phyloP scores from a whole-genome alignment of 2,888 invertebrate species.

The Leptopilina myrica region DNA sequence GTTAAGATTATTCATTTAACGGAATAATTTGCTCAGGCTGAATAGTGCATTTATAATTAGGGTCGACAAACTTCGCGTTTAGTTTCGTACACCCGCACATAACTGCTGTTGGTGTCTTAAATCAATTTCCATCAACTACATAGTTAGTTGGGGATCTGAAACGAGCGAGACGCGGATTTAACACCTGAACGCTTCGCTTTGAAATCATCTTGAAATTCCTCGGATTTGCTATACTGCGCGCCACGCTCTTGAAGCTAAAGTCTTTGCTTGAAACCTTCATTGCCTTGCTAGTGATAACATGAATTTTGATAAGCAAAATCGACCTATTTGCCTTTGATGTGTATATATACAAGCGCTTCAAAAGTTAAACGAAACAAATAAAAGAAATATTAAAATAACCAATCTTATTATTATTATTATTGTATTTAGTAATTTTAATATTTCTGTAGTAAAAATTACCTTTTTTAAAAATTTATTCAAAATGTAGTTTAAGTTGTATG shows the following conservation, averaged over 20 bases:
- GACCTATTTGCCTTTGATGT: neutral
- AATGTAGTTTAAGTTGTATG: too few relatives aligned
- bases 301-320: slow-evolving; percentile 13
- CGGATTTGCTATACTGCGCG: slow-evolving; percentile 3
- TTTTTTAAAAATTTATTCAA: too few relatives aligned
- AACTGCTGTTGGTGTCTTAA: slow-evolving; percentile 32
- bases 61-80: slow-evolving; percentile 3
- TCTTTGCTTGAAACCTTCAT: slow-evolving; percentile 17
- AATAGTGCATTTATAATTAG: slow-evolving; percentile 14
- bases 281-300: slow-evolving; percentile 13
- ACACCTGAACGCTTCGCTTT: slow-evolving; percentile 16
- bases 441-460: too few relatives aligned
- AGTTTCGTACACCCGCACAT: slow-evolving; percentile 16
- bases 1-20: neutral
- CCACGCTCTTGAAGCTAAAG: slow-evolving; percentile 16
- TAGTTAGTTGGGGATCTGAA: slow-evolving; percentile 20
- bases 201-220: slow-evolving; percentile 23
- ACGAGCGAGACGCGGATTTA: slow-evolving; percentile 27
- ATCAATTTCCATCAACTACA: slow-evolving; percentile 26
- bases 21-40: slow-evolving; percentile 12
- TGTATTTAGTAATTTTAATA: too few relatives aligned
- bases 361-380: neutral
- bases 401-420: too few relatives aligned
- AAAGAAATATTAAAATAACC: neutral
- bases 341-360: too few relatives aligned